Base-by-base conservation (phyloP, 2,797 vertebrate genomes). In the Hybognathus amarus region DNA sequence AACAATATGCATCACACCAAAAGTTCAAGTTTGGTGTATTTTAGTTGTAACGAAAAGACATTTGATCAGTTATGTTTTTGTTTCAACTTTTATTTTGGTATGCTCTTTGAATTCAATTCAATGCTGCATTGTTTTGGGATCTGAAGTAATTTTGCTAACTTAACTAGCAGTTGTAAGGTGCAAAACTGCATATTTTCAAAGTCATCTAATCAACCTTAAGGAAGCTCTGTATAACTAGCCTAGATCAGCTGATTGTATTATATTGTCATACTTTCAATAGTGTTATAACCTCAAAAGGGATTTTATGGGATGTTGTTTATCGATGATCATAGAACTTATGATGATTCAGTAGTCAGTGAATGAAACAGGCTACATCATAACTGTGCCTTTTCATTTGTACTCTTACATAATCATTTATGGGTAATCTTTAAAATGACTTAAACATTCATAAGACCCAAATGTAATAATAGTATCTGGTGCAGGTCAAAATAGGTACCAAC, bases 401-500 rank as follows among this genome's bases (percentile, higher is more conserved):
- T 66, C 22, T 50, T 61, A 24, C 10, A 0, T 36, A 67, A 18
- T 75, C n/a, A 67, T 75, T 67, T 11, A 40, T 56, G 18, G 4
- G 15, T 45, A 59, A 10, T 36, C 67, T 50, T 85, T 47, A 45
- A 9, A 73, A 27, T n/a, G 30, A 36, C 12, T 56, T 40, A 38
- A 45, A 67, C 75, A 54, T 66, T 54, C 0, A 1, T 66, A 38
- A 75, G 80, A 75, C 70, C 69, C 80, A 66, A 56, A 83, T 68
- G 42, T 68, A 77, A 83, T 68, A 67, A 83, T 76, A 59, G 63
- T 68, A 77, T 77, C 52, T 83, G 38, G 82, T 83, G 82, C 82
- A 47, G 82, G 82, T 82, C 47, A 67, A 33, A 76, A 67, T 76
- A 82, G 11, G 36, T 45, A 42, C 59, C 22, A 66, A 40, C 56